Conservation (phyloP, 1,140 invertebrate genomes). For the Chelonus insularis region DNA sequence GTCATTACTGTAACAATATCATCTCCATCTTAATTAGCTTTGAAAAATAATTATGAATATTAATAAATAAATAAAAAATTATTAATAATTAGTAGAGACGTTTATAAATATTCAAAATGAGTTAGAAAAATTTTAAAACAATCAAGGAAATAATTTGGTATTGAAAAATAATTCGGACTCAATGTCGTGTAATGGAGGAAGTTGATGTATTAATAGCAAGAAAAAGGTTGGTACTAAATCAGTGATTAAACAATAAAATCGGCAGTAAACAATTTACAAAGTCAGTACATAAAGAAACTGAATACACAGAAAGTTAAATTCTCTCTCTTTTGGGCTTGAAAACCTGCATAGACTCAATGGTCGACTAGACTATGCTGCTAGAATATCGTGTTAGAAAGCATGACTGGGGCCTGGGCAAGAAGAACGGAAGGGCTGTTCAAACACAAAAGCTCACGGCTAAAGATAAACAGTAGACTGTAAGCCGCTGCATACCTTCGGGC, state of each 20-base stretch:
- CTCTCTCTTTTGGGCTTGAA: neutral
- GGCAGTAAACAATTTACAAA: conserved; percentile 31
- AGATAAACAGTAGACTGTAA: conserved; percentile 46
- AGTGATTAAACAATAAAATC: conserved; percentile 41
- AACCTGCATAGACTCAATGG: neutral
- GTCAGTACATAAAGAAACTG: conserved; percentile 37
- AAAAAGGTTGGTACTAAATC: conserved; percentile 10
- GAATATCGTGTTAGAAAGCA: conserved; percentile 5
- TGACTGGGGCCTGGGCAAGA: neutral
- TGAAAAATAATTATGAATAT: no score
- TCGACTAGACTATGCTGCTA: neutral
- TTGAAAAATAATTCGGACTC: neutral
- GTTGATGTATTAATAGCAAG: neutral
- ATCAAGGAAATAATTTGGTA: neutral
- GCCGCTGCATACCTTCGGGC: conserved; percentile 37
- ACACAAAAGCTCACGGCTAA: conserved; percentile 45
- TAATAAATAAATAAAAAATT: no score
- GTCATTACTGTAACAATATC: no score
- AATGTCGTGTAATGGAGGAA: neutral
- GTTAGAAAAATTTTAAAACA: no score
- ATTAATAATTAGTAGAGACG: no score
- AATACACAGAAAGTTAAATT: conserved; percentile 26
- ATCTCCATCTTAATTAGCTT: no score
- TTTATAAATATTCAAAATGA: no score
- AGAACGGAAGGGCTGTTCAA: conserved; percentile 36